A percentile compares a stretch with the other conserved stretches of the same genome.
Conservation (phyloP, 2,113 vertebrate species). For the Nannospalax galili region DNA sequence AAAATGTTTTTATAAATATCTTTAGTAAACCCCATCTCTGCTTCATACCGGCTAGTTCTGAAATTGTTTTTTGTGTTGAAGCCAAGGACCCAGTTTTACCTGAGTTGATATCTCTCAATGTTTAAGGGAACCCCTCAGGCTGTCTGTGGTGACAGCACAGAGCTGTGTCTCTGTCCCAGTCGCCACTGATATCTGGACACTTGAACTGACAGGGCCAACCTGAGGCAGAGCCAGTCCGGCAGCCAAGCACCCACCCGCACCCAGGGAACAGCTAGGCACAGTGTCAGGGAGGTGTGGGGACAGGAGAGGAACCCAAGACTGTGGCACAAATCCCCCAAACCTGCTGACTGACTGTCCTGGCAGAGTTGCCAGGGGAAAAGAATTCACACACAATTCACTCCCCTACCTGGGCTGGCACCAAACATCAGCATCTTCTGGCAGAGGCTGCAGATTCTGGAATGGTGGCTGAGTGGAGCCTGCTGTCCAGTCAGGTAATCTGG, state of each 20-base stretch:
- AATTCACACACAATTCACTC: neutral
- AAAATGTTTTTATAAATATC: neutral
- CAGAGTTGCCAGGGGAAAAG: neutral
- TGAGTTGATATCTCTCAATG: neutral
- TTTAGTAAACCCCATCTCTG: neutral
- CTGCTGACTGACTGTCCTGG: neutral
- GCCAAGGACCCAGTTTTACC: neutral
- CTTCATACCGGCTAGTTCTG: neutral
- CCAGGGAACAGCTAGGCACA: accelerated
- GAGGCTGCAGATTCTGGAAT: neutral
- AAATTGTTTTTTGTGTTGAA: neutral
- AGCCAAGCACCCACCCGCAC: neutral
- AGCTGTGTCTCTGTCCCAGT: neutral
- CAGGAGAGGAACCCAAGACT: neutral
- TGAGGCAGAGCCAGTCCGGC: neutral
- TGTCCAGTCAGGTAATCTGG: neutral
- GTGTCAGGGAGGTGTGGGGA: neutral
- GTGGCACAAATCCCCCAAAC: neutral
- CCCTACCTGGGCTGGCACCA: neutral
- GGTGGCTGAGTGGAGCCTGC: neutral
- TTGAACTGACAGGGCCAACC: neutral
- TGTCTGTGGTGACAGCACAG: neutral
- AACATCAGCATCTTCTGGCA: neutral
- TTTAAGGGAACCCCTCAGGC: neutral
- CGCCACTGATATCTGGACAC: neutral